Conservation (phyloP, 2,797 vertebrate species). For the Adrianichthys oophorus region DNA sequence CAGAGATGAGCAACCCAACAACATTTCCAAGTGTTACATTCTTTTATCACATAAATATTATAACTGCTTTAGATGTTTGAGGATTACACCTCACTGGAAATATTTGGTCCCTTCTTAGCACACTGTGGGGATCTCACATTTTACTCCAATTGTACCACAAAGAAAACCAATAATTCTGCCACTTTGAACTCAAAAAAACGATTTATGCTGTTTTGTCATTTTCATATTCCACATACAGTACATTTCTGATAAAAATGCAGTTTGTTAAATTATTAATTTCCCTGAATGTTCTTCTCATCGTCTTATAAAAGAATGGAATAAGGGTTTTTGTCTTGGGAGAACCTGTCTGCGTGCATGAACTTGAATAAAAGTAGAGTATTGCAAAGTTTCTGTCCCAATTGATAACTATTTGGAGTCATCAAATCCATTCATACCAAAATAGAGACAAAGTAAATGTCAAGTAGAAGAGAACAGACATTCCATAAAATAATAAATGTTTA, state of each 20-base stretch:
- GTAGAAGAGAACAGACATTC: slow-evolving; percentile 30
- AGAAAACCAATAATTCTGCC: slow-evolving; percentile 70
- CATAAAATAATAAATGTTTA: slow-evolving; percentile 59
- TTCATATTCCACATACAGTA: slow-evolving; percentile 66
- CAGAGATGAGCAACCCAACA: slow-evolving; percentile 43
- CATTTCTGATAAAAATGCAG: slow-evolving; percentile 76
- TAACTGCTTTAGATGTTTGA: slow-evolving; percentile 56
- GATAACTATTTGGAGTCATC: slow-evolving; percentile 6
- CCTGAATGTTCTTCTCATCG: slow-evolving; percentile 72
- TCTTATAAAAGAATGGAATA: slow-evolving; percentile 72
- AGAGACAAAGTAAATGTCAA: slow-evolving; percentile 40
- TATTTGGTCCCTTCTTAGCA: slow-evolving; percentile 43
- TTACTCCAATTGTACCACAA: slow-evolving; percentile 68
- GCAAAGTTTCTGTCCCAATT: slow-evolving; percentile 8
- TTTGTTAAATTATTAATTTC: slow-evolving; percentile 78
- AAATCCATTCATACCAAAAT: slow-evolving; percentile 21
- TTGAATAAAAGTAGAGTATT: slow-evolving; percentile 43
- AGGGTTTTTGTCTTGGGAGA: slow-evolving; percentile 37
- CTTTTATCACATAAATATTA: slow-evolving; percentile 66
- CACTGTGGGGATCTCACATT: slow-evolving; percentile 58
- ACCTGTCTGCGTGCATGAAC: slow-evolving; percentile 22
- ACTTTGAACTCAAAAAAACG: slow-evolving; percentile 77
- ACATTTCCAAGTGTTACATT: slow-evolving; percentile 52
- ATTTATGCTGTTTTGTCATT: slow-evolving; percentile 82
- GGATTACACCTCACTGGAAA: slow-evolving; percentile 50